Percentiles rank a stretch among this genome's conserved stretches.
Conservation (phyloP, 2,888 invertebrate species). For the Tethea ocularis region DNA sequence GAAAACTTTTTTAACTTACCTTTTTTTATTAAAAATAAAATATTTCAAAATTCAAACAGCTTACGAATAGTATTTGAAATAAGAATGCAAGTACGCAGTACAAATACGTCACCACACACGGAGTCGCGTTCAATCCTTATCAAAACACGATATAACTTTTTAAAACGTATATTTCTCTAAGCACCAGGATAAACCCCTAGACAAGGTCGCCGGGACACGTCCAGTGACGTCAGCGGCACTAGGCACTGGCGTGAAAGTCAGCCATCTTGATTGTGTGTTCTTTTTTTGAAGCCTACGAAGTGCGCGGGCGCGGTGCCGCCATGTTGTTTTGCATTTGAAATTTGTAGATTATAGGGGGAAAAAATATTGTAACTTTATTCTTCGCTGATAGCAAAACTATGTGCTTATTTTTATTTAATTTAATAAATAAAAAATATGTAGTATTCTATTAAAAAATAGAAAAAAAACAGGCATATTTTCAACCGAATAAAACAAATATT, state of each 20-base stretch:
- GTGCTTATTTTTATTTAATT: not conserved
- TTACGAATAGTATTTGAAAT: not conserved
- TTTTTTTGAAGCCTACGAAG: conserved; percentile 80
- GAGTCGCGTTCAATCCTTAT: conserved; percentile 15
- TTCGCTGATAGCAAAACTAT: no score
- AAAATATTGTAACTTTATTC: not conserved
- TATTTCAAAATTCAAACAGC: not conserved
- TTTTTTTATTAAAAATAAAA: not conserved
- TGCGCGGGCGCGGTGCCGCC: conserved; percentile 69
- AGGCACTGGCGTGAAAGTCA: conserved; percentile 80
- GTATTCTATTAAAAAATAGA: no score
- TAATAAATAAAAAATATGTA: not conserved
- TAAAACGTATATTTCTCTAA: conserved; percentile 41
- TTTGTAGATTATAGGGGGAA: conserved; percentile 28
- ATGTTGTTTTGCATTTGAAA: conserved; percentile 56
- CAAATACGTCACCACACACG: conserved; percentile 8
- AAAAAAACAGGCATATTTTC: no score
- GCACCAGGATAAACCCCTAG: conserved; percentile 55
- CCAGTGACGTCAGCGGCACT: conserved; percentile 79
- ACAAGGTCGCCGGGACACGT: conserved; percentile 74
- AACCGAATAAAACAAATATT: no score
- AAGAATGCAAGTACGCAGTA: not conserved
- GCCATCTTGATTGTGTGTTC: conserved; percentile 79
- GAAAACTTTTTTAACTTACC: conserved; percentile 5
- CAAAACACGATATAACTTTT: conserved; percentile 24